Percentiles rank a stretch among this genome's conserved stretches.
Evolutionary conservation across 2,113 vertebrate species (phyloP).

Genomic region (Channa maculata): DNA sequence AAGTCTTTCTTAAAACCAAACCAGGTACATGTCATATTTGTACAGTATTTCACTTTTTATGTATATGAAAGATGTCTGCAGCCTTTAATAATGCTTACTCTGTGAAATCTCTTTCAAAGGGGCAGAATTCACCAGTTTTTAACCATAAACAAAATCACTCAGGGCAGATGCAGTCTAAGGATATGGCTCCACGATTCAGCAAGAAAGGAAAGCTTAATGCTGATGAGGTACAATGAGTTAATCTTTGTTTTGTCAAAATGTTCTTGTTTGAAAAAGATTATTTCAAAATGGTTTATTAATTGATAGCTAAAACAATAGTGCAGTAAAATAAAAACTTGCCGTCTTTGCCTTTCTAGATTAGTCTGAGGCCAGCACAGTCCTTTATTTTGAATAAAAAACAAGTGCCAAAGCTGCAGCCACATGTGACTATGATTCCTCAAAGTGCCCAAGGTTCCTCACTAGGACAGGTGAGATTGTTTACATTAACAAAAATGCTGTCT

Average conservation of each 20-base stretch:
- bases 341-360: conserved; percentile 85
- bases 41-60: background rate
- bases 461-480: conserved; percentile 89
- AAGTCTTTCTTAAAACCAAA: conserved; percentile 93
- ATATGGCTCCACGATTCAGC: conserved; percentile 95
- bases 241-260: no score
- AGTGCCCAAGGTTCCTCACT: conserved; percentile 92
- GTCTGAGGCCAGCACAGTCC: conserved; percentile 97
- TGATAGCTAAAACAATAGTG: no score
- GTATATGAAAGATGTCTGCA: background rate
- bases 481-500: background rate
- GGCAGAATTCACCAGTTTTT: conserved; percentile 95
- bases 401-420: conserved; percentile 97
- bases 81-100: background rate
- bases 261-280: no score
- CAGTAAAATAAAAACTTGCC: no score
- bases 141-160: conserved; percentile 96
- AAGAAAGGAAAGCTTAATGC: conserved; percentile 99
- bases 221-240: conserved; percentile 88
- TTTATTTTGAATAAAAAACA: conserved; percentile 97
- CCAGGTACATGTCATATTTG: conserved; percentile 83
- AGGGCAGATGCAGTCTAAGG: conserved; percentile 95
- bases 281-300: no score
- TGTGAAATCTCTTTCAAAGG: conserved; percentile 76
- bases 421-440: conserved; percentile 93